phyloP scores from a whole-genome alignment of 2,797 vertebrate species.

The Tiaroga cobitis region DNA sequence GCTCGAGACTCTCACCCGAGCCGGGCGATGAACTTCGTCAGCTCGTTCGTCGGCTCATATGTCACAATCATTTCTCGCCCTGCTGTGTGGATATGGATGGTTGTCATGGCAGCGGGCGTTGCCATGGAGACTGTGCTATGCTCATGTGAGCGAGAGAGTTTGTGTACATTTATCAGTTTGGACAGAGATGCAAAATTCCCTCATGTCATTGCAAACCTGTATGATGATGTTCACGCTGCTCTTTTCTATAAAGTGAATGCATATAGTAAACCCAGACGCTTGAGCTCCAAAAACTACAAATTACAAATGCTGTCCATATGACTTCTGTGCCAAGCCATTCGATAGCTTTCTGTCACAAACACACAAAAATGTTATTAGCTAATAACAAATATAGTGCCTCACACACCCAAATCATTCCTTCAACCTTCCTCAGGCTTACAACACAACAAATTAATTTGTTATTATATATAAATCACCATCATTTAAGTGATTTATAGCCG shows the following conservation, averaged over 20 bases:
- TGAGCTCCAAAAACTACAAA: background rate
- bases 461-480: background rate
- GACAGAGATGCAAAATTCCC: constrained; percentile 6
- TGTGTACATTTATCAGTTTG: constrained; percentile 30
- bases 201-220: background rate
- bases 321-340: background rate
- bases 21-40: background rate
- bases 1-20: constrained; percentile 9
- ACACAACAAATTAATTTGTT: no score
- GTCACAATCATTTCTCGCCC: constrained; percentile 35
- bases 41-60: constrained; percentile 36
- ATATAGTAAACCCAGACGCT: background rate
- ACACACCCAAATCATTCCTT: background rate
- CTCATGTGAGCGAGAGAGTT: constrained; percentile 29
- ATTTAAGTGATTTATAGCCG: background rate
- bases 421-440: no score
- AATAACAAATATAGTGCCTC: no score
- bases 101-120: constrained; percentile 48
- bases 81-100: constrained; percentile 18
- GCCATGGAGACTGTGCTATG: constrained; percentile 27
- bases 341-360: background rate
- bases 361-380: background rate
- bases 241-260: background rate
- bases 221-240: background rate
- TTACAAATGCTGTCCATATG: background rate